Conservation (phyloP, 2,888 invertebrate genomes). For the Pycnomerus fuliginosus region DNA sequence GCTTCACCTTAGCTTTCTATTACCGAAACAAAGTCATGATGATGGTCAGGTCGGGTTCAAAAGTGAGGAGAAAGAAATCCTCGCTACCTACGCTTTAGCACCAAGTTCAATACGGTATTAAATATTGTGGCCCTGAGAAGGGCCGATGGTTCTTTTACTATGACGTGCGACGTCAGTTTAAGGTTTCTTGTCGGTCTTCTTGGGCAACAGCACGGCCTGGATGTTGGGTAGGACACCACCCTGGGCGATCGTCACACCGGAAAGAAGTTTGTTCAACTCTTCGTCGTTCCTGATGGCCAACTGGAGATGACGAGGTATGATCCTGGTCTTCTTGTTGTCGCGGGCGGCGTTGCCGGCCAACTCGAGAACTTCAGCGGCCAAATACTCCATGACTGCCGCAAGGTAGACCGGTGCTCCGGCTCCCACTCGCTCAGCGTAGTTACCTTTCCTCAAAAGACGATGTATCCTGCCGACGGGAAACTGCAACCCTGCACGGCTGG, state of each 20-base stretch:
- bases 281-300: conserved; percentile 80
- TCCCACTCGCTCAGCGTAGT: conserved; percentile 63
- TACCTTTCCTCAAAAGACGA: conserved; percentile 61
- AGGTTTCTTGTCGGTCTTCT: conserved; percentile 64
- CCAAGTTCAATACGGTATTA: too few species aligned
- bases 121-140: too few species aligned
- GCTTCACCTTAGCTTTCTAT: too few species aligned
- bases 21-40: too few species aligned
- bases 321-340: conserved; percentile 70
- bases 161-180: too few species aligned
- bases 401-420: conserved; percentile 59
- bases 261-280: conserved; percentile 74
- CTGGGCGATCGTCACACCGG: conserved; percentile 79
- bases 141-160: too few species aligned
- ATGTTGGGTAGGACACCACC: conserved; percentile 84
- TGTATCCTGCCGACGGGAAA: conserved; percentile 65
- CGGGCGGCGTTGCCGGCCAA: conserved; percentile 66
- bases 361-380: conserved; percentile 70
- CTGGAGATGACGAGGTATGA: conserved; percentile 77
- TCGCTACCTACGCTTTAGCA: too few species aligned
- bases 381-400: conserved; percentile 63
- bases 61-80: too few species aligned
- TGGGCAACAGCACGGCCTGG: conserved; percentile 71
- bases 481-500: conserved; percentile 59
- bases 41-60: too few species aligned